Conservation (phyloP, 1,140 invertebrate genomes). For the Drosophila funebris region DNA sequence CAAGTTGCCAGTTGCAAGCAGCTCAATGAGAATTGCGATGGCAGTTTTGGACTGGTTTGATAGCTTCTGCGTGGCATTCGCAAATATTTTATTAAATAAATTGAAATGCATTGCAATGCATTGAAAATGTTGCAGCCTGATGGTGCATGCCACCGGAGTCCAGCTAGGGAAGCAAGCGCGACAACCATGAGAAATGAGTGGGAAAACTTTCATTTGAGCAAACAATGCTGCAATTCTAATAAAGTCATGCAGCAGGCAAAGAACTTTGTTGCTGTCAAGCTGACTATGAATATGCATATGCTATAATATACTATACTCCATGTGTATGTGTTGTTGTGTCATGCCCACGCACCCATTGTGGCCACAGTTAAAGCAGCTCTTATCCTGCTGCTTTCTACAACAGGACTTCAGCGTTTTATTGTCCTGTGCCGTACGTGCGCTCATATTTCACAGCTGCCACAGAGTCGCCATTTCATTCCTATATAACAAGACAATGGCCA, state of each 20-base stretch:
- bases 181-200: constrained; percentile 19
- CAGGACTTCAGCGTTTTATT: constrained; percentile 46
- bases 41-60: constrained; percentile 19
- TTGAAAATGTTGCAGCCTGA: neutral
- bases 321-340: constrained; percentile 4
- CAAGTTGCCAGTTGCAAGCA: neutral
- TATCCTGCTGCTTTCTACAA: constrained; percentile 11
- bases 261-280: constrained; percentile 23
- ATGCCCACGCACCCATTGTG: constrained; percentile 16
- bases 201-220: constrained; percentile 44
- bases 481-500: constrained; percentile 39
- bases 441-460: constrained; percentile 70
- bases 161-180: neutral
- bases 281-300: constrained; percentile 19
- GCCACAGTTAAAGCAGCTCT: constrained; percentile 1
- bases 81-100: constrained; percentile 51
- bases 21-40: neutral
- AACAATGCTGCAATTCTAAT: constrained; percentile 58
- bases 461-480: constrained; percentile 52
- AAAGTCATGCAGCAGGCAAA: constrained; percentile 39
- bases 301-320: neutral
- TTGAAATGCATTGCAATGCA: constrained; percentile 3
- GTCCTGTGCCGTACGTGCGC: constrained; percentile 53
- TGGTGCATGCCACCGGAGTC: no score
- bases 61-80: neutral